phyloP scores from a whole-genome alignment of 1,140 invertebrate genomes.

The Trichonephila clavipes region DNA sequence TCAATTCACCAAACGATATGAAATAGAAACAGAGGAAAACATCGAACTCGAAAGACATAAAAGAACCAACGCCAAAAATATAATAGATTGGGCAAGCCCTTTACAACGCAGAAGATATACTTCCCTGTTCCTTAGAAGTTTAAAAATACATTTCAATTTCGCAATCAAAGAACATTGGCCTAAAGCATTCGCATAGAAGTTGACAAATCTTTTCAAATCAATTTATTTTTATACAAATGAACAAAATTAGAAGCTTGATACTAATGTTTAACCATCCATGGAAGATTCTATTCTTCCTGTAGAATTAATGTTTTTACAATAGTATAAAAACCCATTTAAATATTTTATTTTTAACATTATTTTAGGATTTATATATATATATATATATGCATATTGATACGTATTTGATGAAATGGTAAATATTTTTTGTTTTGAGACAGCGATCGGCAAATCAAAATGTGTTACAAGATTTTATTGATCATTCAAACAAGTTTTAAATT shows the following conservation, averaged over 20 bases:
- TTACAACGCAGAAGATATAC: neutral
- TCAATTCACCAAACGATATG: neutral
- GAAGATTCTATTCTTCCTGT: neutral
- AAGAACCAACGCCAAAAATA: neutral
- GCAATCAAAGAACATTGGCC: slow-evolving; percentile 35
- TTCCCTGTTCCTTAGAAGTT: neutral
- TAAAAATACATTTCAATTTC: slow-evolving; percentile 25
- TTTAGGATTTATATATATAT: no score
- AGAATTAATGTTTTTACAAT: neutral
- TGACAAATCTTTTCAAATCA: neutral
- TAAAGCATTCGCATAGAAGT: neutral
- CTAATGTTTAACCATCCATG: neutral
- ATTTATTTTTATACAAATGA: neutral
- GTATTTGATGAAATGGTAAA: no score
- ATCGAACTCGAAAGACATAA: neutral
- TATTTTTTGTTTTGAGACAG: no score
- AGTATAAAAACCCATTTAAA: no score
- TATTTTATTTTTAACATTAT: no score
- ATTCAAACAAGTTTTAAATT: no score
- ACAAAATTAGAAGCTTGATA: neutral
- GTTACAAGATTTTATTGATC: no score
- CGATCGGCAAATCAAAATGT: no score
- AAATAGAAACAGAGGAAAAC: neutral
- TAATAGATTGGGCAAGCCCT: slow-evolving; percentile 2
- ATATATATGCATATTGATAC: no score